A percentile compares a stretch with the other conserved stretches of the same genome.
These are phyloP conservation scores for Caradrina clavipalpis DNA, from an alignment of 2,888 invertebrate species.

Conservation along the genomic window DNA sequence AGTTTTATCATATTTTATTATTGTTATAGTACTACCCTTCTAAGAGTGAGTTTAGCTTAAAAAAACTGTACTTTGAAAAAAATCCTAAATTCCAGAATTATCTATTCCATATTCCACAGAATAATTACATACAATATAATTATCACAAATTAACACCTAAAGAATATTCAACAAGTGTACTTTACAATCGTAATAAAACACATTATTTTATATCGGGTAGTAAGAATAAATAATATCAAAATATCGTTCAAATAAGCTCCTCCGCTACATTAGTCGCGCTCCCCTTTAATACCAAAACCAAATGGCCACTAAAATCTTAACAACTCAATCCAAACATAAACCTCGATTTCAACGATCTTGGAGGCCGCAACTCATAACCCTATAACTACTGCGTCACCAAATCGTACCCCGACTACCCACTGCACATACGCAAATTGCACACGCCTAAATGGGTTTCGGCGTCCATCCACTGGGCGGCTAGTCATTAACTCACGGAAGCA, in stretches of 20 bases:
- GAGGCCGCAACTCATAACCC: constrained; percentile 60
- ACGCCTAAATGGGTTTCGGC: constrained; percentile 88
- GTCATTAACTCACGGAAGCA: constrained; percentile 90
- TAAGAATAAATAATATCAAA: constrained; percentile 17
- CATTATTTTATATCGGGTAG: not conserved
- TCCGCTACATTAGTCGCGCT: constrained; percentile 1
- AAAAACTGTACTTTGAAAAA: no score
- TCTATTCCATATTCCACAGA: no score
- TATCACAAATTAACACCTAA: not conserved
- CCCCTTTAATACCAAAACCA: constrained; percentile 25
- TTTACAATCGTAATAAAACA: not conserved
- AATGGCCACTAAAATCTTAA: constrained; percentile 41
- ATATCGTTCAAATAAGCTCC: constrained; percentile 18
- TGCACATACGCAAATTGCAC: constrained; percentile 88
- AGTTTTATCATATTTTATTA: no score
- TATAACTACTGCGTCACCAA: constrained; percentile 74
- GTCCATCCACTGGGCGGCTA: constrained; percentile 88
- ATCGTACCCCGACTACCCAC: constrained; percentile 79
- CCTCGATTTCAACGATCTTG: constrained; percentile 55
- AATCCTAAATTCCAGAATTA: no score
- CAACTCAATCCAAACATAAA: constrained; percentile 33
- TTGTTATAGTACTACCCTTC: no score
- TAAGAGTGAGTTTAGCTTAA: no score
- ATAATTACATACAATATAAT: no score
- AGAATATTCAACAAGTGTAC: not conserved